Evolutionary conservation across 2,797 vertebrate species (phyloP), one percentile per base, ranked within the genome.

Genomic region (Sebastes nivosus): DNA sequence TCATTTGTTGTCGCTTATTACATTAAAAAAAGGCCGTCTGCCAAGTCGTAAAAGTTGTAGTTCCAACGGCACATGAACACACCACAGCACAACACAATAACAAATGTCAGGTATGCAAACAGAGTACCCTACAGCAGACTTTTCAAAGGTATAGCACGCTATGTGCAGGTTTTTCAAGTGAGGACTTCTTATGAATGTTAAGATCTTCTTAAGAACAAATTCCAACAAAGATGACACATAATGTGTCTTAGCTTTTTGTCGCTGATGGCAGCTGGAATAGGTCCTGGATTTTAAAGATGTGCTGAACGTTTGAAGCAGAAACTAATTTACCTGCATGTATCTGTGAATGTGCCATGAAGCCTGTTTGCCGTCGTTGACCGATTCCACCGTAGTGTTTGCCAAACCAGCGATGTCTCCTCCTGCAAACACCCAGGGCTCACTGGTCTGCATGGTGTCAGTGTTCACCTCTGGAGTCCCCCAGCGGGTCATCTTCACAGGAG

Each of bases 301-400:
- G 64, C 3, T 10, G 34, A 25, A 60, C 18, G 13, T 57, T n/a
- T 55, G 3, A 54, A 24, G 42, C 54, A 12, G 9, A 38, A 12
- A 61, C 24, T 4, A 2, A 30, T 61, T 76, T 87, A 98, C 98
- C 97, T 99, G 98, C 85, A 99, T 84, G 79, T 98, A 97, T 95
- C 90, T 96, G 93, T 99, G 98, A 71, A 99, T 97, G 84, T 97
- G 95, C 98, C 98, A 99, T 10, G 98, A 98, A 36, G 98, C 98
- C 79, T 99, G 98, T 78, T 99, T 99, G 77, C 98, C 98, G 60
- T 99, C 98, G 8, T 99, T 99, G 57, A 98, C 97, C 0, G 98
- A 98, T 76, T 99, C 98, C 76, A 99, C 98, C 0, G 97, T 96
- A 8, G 98, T 99, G 89, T 98, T 98, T 25, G 98, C 97, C 85